Base-by-base conservation (phyloP, 2,113 vertebrate species). In the Oreochromis aureus region DNA sequence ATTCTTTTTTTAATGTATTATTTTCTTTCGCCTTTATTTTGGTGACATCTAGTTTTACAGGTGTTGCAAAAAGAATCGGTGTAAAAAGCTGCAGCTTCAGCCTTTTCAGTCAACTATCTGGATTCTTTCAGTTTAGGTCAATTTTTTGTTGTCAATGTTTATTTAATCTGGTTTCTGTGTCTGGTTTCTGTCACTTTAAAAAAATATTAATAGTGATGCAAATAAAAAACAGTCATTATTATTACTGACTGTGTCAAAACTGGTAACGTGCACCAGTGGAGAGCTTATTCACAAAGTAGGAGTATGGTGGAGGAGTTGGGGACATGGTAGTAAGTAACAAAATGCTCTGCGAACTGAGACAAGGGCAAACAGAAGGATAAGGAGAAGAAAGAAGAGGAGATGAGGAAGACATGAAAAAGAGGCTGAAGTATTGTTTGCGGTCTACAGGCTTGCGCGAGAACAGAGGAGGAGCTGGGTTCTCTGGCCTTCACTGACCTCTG, bases 401-500 rank as follows among this genome's bases (percentile, higher is more conserved):
- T 51, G 73, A 90, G n/a, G 61, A 61, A 76, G 34, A n/a, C 73
- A 69, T 18, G 69, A 76, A 54, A 86, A 80, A 82, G 36, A 30
- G 55, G 36, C 7, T 27, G 12, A 24, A 58, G 80, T 80, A 82
- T 93, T 90, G 89, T 93, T 84, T 83, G 53, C 6, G 10, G 10
- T 27, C 63, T 18, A 32, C 58, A 82, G 83, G 16, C 6, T 53
- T 39, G 80, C 81, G 83, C 66, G 48, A 63, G 90, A 92, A 87
- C 44, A 53, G 66, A 58, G 4, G 80, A 85, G 55, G 39, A 87
- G 30, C 82, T 19, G 76, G 66, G 80, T 88, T 92, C 69, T 89
- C 89, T 34, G n/a, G 79, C 19, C 48, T 78, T 53, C 27, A 2
- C 39, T 91, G 88, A 91, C 82, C 86, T 84, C 19, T 87, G 54